Percentiles rank a stretch among this genome's conserved stretches.
phyloP scores from a whole-genome alignment of 2,113 vertebrate species.

The Camelus bactrianus region DNA sequence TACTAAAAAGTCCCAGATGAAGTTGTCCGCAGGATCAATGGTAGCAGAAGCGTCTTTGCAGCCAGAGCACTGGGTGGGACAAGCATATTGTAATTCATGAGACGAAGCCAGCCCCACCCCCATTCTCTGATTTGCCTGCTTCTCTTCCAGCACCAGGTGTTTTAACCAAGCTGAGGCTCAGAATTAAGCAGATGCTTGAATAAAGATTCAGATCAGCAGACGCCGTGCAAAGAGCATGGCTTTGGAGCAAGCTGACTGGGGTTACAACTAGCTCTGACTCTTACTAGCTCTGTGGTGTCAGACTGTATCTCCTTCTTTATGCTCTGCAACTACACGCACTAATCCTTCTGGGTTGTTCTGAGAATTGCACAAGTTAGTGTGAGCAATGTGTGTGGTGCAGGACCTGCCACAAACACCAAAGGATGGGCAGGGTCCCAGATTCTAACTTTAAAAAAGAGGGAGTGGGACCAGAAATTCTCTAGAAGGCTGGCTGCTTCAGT shows the following conservation, averaged over 20 bases:
- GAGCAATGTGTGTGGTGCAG: fast-evolving
- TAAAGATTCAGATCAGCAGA: not conserved
- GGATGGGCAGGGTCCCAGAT: not conserved
- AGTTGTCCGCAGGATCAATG: not conserved
- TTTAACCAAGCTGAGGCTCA: not conserved
- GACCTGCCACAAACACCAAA: not conserved
- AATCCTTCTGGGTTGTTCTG: not conserved
- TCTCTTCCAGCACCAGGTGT: not conserved
- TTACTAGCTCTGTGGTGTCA: not conserved
- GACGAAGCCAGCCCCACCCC: not conserved
- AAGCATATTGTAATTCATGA: not conserved
- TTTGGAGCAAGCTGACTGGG: not conserved
- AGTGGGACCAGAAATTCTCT: not conserved
- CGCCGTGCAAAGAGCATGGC: fast-evolving
- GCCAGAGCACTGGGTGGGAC: not conserved
- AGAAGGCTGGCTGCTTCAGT: not conserved
- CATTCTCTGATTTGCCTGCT: not conserved
- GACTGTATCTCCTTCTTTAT: not conserved
- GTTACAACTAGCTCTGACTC: not conserved
- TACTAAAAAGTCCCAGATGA: not conserved
- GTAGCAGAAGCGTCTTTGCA: not conserved
- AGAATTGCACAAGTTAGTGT: not conserved
- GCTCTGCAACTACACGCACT: not conserved
- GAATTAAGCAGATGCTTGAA: not conserved
- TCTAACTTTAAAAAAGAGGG: not conserved